Percentiles rank a stretch among this genome's conserved stretches.
These are phyloP conservation scores for Darwinula stevensoni DNA, from an alignment of 2,888 invertebrate genomes.

Conservation along the genomic window DNA sequence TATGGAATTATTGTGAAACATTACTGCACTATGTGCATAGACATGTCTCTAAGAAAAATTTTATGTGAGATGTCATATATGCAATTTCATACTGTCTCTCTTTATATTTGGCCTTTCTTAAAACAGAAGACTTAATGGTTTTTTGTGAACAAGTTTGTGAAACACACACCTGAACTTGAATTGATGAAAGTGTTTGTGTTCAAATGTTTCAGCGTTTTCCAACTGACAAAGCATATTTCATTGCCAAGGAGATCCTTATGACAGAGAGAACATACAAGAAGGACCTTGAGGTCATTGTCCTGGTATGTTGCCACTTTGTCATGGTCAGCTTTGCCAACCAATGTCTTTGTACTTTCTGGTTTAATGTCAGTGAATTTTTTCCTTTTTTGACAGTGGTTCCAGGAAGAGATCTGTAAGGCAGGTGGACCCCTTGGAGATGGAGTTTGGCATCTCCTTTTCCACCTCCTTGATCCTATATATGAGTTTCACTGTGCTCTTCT, in stretches of 20 bases:
- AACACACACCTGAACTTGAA: too few relatives aligned
- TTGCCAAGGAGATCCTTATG: slow-evolving; percentile 76
- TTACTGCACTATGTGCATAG: too few relatives aligned
- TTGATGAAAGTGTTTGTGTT: too few relatives aligned
- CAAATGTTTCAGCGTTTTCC: too few relatives aligned
- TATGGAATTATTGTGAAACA: too few relatives aligned
- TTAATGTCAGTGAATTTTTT: slow-evolving; percentile 5
- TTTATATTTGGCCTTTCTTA: too few relatives aligned
- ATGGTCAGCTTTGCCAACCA: slow-evolving; percentile 4
- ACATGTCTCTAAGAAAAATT: too few relatives aligned
- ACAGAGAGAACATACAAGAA: slow-evolving; percentile 84
- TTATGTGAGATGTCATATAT: too few relatives aligned
- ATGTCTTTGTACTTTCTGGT: slow-evolving; percentile 1
- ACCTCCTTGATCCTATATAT: slow-evolving; percentile 36
- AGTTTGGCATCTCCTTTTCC: slow-evolving; percentile 24
- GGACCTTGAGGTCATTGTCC: slow-evolving; percentile 66
- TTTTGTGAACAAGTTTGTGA: too few relatives aligned
- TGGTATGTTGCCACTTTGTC: slow-evolving; percentile 25
- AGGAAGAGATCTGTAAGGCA: slow-evolving; percentile 32
- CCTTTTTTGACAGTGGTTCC: slow-evolving; percentile 29
- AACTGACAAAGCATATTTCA: slow-evolving; percentile 45
- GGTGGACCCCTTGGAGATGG: slow-evolving; percentile 26
- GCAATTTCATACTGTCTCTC: too few relatives aligned
- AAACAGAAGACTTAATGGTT: too few relatives aligned
- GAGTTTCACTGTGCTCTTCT: slow-evolving; percentile 51